These are phyloP conservation scores for Polia nebulosa DNA, from an alignment of 2,888 invertebrate genomes.

Conservation along the genomic window DNA sequence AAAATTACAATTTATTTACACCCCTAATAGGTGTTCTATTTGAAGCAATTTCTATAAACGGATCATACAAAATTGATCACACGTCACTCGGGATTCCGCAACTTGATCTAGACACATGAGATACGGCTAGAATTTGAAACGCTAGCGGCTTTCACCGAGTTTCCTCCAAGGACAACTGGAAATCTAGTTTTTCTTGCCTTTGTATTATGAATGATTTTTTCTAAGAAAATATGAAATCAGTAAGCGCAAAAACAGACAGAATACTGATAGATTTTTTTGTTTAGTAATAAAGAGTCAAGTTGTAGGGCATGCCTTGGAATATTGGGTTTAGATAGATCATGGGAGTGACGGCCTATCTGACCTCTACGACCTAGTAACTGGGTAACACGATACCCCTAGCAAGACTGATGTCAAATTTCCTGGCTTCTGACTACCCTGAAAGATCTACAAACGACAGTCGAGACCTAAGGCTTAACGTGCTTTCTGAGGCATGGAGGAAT, in stretches of 20 bases:
- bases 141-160: slow-evolving; percentile 1
- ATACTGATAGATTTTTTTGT: background rate
- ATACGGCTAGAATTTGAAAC: slow-evolving; percentile 21
- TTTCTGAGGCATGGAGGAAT: no score
- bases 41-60: slow-evolving; percentile 9
- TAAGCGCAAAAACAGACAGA: background rate
- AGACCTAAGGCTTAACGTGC: no score
- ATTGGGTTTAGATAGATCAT: no score
- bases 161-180: slow-evolving; percentile 41
- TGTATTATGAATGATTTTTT: background rate
- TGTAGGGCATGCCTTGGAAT: no score
- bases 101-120: slow-evolving; percentile 33
- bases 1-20: slow-evolving; percentile 4
- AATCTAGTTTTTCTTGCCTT: slow-evolving; percentile 29
- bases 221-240: background rate
- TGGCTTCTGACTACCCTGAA: no score
- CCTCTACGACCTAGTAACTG: no score
- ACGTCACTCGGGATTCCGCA: slow-evolving; percentile 13
- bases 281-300: no score
- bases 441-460: no score
- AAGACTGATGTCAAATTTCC: no score
- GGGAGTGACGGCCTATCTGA: no score
- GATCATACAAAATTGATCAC: slow-evolving; percentile 32
- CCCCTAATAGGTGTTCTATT: slow-evolving; percentile 9
- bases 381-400: no score